Conservation (phyloP, 2,113 vertebrate species). For the Entomyzon cyanotis region DNA sequence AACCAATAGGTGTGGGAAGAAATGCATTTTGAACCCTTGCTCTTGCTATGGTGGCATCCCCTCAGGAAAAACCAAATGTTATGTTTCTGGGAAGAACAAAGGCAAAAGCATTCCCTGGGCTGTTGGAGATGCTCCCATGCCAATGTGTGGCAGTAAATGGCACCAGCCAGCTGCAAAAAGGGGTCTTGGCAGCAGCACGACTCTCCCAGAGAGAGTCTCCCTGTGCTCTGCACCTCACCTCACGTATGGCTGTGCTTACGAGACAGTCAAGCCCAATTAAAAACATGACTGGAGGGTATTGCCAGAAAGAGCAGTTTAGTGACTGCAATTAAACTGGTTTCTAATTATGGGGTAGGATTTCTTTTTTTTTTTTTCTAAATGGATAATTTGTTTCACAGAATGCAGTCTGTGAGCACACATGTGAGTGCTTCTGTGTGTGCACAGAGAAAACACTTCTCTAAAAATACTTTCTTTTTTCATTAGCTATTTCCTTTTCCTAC, state of each 20-base stretch:
- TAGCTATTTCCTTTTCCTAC: not conserved
- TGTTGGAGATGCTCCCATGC: not conserved
- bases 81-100: not conserved
- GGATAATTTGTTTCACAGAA: conserved; percentile 2
- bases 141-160: not conserved
- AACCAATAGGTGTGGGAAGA: not conserved
- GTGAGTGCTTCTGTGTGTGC: not conserved
- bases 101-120: not conserved
- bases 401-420: not conserved
- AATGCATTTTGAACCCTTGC: not conserved
- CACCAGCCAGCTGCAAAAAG: not conserved
- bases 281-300: not conserved
- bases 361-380: not conserved
- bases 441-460: not conserved
- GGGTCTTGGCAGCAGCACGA: not conserved
- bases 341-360: conserved; percentile 1
- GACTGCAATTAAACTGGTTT: conserved; percentile 8
- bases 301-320: not conserved
- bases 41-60: not conserved
- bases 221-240: not conserved
- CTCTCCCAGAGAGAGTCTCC: not conserved
- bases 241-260: fast-evolving
- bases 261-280: conserved; percentile 22
- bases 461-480: not conserved
- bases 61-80: not conserved